A percentile compares a stretch with the other conserved stretches of the same genome.
These are phyloP conservation scores for Baronia brevicornis DNA, from an alignment of 2,888 invertebrate species.

Conservation along the genomic window DNA sequence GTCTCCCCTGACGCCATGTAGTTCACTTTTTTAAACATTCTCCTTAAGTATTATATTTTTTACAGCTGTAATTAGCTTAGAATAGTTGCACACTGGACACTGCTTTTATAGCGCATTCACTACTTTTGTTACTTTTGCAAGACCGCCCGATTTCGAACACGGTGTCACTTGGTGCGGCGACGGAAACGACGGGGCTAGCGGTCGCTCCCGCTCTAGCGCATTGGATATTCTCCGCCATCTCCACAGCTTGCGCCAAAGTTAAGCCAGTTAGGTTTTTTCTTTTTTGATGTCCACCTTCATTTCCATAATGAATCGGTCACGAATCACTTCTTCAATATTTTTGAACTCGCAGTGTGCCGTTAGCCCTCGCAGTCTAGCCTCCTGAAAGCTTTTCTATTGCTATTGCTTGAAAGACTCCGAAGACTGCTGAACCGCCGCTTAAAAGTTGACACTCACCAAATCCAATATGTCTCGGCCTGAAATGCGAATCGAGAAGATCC, in stretches of 20 bases:
- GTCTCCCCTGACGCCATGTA: not conserved
- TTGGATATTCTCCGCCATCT: conserved; percentile 22
- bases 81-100: conserved; percentile 22
- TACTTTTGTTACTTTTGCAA: conserved; percentile 1
- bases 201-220: conserved; percentile 20
- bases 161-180: not conserved
- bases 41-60: conserved; percentile 20
- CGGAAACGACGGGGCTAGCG: conserved; percentile 5
- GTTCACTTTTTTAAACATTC: no score
- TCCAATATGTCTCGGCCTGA: conserved; percentile 23
- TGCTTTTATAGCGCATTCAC: conserved; percentile 8
- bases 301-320: conserved; percentile 22
- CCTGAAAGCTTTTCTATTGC: no score
- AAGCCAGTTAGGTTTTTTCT: conserved; percentile 19
- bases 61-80: conserved; percentile 19
- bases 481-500: conserved; percentile 22
- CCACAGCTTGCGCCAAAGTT: conserved; percentile 23
- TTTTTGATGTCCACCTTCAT: conserved; percentile 22
- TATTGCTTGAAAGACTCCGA: conserved; percentile 22
- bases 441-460: conserved; percentile 27
- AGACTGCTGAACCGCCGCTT: conserved; percentile 20
- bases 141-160: conserved; percentile 7
- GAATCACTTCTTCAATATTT: conserved; percentile 22
- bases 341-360: conserved; percentile 19
- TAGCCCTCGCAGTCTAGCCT: conserved; percentile 21